phyloP scores from a whole-genome alignment of 2,888 invertebrate genomes.

The Watsonalla cultraria region DNA sequence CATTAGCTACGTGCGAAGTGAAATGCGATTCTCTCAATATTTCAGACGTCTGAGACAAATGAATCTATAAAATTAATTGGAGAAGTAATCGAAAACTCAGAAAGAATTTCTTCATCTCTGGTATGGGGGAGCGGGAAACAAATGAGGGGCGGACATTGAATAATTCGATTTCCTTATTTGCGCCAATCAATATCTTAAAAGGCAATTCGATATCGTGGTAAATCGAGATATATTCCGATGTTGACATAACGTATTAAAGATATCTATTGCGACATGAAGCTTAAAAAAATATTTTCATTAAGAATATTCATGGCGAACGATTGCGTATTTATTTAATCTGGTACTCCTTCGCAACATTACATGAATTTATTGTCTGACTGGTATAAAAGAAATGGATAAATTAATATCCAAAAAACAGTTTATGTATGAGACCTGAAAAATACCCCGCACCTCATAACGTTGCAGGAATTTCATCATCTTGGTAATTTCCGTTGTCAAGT shows the following conservation, averaged over 20 bases:
- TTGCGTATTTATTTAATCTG: too few relatives aligned
- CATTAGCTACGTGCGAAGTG: not conserved
- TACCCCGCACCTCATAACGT: too few relatives aligned
- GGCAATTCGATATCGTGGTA: constrained; percentile 56
- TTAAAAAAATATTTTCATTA: too few relatives aligned
- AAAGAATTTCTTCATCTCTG: constrained; percentile 78
- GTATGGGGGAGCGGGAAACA: constrained; percentile 71
- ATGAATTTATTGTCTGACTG: too few relatives aligned
- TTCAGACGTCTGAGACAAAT: constrained; percentile 71
- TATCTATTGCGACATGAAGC: too few relatives aligned
- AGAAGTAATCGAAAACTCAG: constrained; percentile 78
- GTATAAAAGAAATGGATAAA: too few relatives aligned
- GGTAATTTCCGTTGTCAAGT: too few relatives aligned
- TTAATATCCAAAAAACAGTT: too few relatives aligned
- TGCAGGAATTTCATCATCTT: too few relatives aligned
- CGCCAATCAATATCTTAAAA: constrained; percentile 75
- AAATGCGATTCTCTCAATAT: constrained; percentile 28
- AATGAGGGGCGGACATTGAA: constrained; percentile 78
- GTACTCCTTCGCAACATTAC: too few relatives aligned
- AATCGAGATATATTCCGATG: constrained; percentile 37
- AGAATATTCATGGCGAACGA: too few relatives aligned
- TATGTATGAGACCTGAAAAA: too few relatives aligned
- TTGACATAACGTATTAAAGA: constrained; percentile 18
- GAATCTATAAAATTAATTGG: constrained; percentile 79
- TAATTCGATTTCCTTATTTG: constrained; percentile 79